These are phyloP conservation scores for Meganola albula DNA, from an alignment of 2,888 invertebrate genomes.

Conservation along the genomic window DNA sequence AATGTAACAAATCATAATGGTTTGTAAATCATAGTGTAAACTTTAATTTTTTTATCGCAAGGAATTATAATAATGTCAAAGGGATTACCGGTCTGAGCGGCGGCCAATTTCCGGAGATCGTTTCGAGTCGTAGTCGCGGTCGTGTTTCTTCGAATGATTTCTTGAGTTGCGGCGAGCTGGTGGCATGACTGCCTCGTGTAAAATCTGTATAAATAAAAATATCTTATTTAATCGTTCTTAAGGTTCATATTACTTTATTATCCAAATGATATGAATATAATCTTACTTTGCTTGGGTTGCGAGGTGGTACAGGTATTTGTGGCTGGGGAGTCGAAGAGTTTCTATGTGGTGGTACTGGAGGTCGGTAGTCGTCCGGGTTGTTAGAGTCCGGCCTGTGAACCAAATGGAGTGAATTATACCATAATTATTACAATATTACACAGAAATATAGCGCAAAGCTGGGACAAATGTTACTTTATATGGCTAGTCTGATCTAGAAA, in stretches of 20 bases:
- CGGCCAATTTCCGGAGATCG: conserved; percentile 65
- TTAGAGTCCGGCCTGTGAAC: conserved; percentile 64
- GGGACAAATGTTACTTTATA: conserved; percentile 7
- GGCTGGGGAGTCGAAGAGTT: conserved; percentile 78
- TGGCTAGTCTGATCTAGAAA: no score
- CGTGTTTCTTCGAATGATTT: conserved; percentile 66
- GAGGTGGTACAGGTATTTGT: conserved; percentile 54
- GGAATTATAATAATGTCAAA: no score
- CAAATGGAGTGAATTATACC: conserved; percentile 54
- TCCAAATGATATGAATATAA: not conserved
- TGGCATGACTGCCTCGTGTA: conserved; percentile 73
- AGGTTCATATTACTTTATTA: not conserved
- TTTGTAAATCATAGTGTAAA: no score
- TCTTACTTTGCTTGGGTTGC: conserved; percentile 69
- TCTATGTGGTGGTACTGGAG: conserved; percentile 92
- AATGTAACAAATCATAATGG: no score
- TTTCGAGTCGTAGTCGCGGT: conserved; percentile 61
- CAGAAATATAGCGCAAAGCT: conserved; percentile 26
- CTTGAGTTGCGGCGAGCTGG: conserved; percentile 66
- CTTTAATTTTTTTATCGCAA: no score
- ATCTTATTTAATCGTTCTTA: not conserved
- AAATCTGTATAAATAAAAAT: conserved; percentile 42
- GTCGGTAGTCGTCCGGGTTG: conserved; percentile 82
- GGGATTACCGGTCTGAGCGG: conserved; percentile 63
- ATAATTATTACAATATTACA: conserved; percentile 42